Evolutionary conservation across 2,113 vertebrate species (phyloP).

Genomic region (Galeopterus variegatus): DNA sequence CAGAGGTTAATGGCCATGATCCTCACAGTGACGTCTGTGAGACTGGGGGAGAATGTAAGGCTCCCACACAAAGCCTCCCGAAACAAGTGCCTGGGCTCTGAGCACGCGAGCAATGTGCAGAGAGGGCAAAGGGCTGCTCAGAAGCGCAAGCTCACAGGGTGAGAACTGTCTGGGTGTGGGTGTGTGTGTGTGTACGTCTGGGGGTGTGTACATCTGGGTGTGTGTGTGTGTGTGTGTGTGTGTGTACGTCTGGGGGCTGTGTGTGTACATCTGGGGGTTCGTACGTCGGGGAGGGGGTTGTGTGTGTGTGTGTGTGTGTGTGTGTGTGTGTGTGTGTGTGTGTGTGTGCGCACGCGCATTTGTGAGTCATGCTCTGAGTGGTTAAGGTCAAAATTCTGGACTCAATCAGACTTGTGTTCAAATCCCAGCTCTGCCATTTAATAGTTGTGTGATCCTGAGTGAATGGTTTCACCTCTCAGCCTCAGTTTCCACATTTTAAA

Average conservation of each 20-base stretch:
- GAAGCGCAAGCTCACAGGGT: not conserved
- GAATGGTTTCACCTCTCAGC: not conserved
- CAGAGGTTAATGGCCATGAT: not conserved
- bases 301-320: not conserved
- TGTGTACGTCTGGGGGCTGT: not conserved
- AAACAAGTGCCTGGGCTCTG: not conserved
- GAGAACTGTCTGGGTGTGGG: not conserved
- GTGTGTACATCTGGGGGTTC: no score
- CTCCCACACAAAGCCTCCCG: rapidly evolving
- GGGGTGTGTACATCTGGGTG: rapidly evolving
- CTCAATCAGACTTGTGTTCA: not conserved
- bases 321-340: not conserved
- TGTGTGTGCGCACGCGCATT: rapidly evolving
- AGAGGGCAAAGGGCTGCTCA: rapidly evolving
- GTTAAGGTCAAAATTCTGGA: not conserved
- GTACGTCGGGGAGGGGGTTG: no score
- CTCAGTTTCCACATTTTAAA: not conserved
- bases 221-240: rapidly evolving
- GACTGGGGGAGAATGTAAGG: not conserved
- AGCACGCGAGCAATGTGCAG: rapidly evolving
- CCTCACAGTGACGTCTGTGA: rapidly evolving
- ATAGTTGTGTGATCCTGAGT: not conserved
- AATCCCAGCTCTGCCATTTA: not conserved
- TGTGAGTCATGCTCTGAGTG: rapidly evolving
- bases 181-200: not conserved